These are phyloP conservation scores for Austrofundulus limnaeus DNA, from an alignment of 2,113 vertebrate genomes.

Conservation along the genomic window DNA sequence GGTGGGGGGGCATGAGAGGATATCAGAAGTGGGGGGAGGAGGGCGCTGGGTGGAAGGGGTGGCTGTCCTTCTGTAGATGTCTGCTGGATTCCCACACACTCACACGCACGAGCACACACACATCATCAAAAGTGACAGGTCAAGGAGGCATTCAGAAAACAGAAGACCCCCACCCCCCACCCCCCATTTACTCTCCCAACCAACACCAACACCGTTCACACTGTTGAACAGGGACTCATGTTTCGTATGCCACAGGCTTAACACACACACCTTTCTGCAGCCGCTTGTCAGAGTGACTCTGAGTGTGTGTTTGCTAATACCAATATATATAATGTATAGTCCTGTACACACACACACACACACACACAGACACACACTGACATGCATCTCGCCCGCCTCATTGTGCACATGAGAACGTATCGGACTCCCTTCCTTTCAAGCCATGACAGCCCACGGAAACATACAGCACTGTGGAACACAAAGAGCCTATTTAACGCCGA, in stretches of 20 bases:
- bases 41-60: slow-evolving; percentile 16
- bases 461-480: slow-evolving; percentile 46
- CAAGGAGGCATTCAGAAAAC: slow-evolving; percentile 72
- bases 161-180: too few relatives aligned
- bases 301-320: slow-evolving; percentile 28
- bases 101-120: slow-evolving; percentile 47
- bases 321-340: slow-evolving; percentile 4
- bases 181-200: background rate
- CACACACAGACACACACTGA: background rate
- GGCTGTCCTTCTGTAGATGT: slow-evolving; percentile 67
- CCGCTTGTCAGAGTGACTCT: slow-evolving; percentile 32
- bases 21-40: slow-evolving; percentile 42
- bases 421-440: slow-evolving; percentile 25
- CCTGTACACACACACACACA: background rate
- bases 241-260: slow-evolving; percentile 69
- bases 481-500: slow-evolving; percentile 65
- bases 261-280: background rate
- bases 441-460: slow-evolving; percentile 48
- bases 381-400: slow-evolving; percentile 18
- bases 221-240: slow-evolving; percentile 68
- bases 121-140: slow-evolving; percentile 75
- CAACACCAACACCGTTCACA: slow-evolving; percentile 61
- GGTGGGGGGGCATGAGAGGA: slow-evolving; percentile 60
- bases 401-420: slow-evolving; percentile 18
- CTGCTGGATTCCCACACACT: slow-evolving; percentile 64